Percentiles rank a stretch among this genome's conserved stretches.
Evolutionary conservation across 2,113 vertebrate genomes (phyloP).

Genomic region (Myotis brandtii): DNA sequence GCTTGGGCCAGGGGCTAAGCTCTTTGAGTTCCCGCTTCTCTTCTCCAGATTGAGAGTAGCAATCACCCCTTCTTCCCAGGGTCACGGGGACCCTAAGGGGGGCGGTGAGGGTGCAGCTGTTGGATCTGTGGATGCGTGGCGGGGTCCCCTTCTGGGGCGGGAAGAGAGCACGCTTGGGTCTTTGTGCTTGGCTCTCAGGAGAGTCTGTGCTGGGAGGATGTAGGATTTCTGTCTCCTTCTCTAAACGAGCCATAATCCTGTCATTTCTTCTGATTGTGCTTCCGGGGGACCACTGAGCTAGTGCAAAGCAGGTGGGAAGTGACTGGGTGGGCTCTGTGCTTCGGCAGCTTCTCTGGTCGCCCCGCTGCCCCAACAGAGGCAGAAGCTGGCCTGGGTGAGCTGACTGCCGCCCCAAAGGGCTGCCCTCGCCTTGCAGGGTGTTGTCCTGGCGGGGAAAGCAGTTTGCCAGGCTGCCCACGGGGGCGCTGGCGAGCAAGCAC

Average conservation of each 20-base stretch:
- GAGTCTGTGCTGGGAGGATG: neutral
- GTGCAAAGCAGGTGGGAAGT: neutral
- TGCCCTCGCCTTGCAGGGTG: fast-evolving
- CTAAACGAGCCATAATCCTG: neutral
- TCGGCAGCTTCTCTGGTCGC: fast-evolving
- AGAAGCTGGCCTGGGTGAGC: neutral
- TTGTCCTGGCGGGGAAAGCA: fast-evolving
- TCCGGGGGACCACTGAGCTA: neutral
- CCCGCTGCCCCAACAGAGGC: neutral
- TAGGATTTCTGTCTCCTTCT: neutral
- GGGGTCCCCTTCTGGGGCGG: too few species aligned
- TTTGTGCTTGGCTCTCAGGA: neutral
- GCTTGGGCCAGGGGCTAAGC: neutral
- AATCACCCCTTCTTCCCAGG: neutral
- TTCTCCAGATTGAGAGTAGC: neutral
- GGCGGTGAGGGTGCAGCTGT: fast-evolving
- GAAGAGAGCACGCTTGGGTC: neutral
- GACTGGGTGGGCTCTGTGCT: neutral
- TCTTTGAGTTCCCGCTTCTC: neutral
- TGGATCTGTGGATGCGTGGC: too few species aligned
- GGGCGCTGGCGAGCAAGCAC: neutral
- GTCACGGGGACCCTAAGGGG: neutral
- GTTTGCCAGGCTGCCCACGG: neutral
- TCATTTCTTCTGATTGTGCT: neutral
- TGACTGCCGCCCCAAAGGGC: fast-evolving